These are phyloP conservation scores for Scolanthus callimorphus DNA, from an alignment of 92 coral and sea anemone species.

Conservation along the genomic window DNA sequence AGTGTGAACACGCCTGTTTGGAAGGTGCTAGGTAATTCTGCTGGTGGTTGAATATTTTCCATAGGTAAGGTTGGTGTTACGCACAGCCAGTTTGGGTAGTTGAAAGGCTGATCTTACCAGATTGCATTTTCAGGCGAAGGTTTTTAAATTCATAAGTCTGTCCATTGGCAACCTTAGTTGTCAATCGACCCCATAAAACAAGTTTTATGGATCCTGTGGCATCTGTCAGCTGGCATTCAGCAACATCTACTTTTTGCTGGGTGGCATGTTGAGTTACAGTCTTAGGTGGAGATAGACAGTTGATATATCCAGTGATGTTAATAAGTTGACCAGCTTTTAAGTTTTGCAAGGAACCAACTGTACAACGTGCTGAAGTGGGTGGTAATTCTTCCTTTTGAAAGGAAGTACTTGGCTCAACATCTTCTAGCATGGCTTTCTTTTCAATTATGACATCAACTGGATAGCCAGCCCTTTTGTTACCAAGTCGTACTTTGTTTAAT, in stretches of 20 bases:
- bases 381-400: slow-evolving; percentile 30
- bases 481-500: slow-evolving; percentile 19
- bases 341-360: slow-evolving; percentile 9
- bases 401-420: slow-evolving; percentile 33
- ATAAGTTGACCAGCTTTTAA: slow-evolving; percentile 13
- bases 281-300: slow-evolving; percentile 13
- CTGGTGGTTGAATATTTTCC: slow-evolving; percentile 16
- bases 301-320: slow-evolving; percentile 10
- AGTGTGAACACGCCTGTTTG: too few species aligned
- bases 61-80: slow-evolving; percentile 14
- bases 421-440: slow-evolving; percentile 31
- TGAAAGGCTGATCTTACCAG: slow-evolving; percentile 9
- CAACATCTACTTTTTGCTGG: slow-evolving; percentile 13
- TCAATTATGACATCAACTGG: slow-evolving; percentile 34
- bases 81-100: slow-evolving; percentile 16
- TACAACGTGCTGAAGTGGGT: slow-evolving; percentile 14
- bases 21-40: slow-evolving; percentile 6
- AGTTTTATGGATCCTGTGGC: slow-evolving; percentile 18
- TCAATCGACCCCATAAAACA: slow-evolving; percentile 12
- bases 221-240: slow-evolving; percentile 21
- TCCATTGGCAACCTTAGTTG: slow-evolving; percentile 8
- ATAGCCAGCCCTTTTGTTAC: slow-evolving; percentile 31
- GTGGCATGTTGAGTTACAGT: slow-evolving; percentile 13
- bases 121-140: slow-evolving; percentile 4
- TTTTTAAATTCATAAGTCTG: slow-evolving; percentile 15